Conservation (phyloP, 2,797 vertebrate species). For the Melanotaenia nigrans region DNA sequence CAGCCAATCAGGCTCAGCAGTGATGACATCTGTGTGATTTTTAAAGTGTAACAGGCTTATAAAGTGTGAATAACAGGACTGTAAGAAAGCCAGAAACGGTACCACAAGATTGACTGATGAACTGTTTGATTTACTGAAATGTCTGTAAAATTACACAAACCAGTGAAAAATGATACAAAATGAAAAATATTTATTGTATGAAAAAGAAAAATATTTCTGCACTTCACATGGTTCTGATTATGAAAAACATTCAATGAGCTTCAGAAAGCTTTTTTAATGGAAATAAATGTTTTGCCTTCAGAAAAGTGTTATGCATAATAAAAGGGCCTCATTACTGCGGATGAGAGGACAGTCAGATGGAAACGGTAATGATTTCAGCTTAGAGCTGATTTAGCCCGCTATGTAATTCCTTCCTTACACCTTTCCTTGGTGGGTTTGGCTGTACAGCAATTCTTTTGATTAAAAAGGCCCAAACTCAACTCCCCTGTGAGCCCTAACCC, state of each 20-base stretch:
- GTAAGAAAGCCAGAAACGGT: neutral
- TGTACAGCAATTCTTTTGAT: too few species aligned
- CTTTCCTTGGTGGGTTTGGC: too few species aligned
- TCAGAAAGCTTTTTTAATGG: too few species aligned
- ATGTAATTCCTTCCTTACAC: too few species aligned
- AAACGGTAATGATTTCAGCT: neutral
- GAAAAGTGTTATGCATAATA: neutral
- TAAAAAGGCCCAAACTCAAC: too few species aligned
- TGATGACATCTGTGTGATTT: neutral
- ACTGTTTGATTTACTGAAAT: neutral
- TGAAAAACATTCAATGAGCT: too few species aligned
- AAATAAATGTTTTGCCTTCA: too few species aligned
- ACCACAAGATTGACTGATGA: neutral
- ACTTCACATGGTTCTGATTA: too few species aligned
- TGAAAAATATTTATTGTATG: neutral
- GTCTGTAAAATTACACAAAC: conserved; percentile 3
- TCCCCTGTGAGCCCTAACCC: neutral
- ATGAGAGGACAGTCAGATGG: neutral
- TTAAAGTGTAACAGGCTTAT: conserved; percentile 6
- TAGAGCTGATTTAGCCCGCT: neutral
- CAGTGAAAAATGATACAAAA: neutral
- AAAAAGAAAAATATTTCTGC: too few species aligned
- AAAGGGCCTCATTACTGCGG: neutral
- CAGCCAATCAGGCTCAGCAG: conserved; percentile 16
- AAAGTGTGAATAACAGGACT: conserved; percentile 1